These are phyloP conservation scores for Otis tarda DNA, from an alignment of 2,113 vertebrate species.

Conservation along the genomic window DNA sequence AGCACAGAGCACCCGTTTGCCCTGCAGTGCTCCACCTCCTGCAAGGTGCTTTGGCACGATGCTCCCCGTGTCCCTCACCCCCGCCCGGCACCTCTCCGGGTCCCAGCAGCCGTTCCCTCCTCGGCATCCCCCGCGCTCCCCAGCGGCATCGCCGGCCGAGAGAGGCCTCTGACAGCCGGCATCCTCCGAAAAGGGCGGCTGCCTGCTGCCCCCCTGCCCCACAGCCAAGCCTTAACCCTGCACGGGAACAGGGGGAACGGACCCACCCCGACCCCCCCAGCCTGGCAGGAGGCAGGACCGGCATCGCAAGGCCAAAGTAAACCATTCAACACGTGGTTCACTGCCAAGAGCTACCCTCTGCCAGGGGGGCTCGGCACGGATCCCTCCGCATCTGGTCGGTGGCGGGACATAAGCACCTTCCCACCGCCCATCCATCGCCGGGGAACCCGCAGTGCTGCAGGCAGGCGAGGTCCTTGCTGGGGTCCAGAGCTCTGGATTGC, in stretches of 20 bases:
- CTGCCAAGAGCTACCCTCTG: not conserved
- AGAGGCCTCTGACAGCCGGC: not conserved
- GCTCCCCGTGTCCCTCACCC: not conserved
- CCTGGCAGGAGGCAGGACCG: not conserved
- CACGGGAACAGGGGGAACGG: not conserved
- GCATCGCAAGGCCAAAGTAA: not conserved
- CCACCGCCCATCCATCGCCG: not conserved
- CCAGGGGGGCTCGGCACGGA: fast-evolving
- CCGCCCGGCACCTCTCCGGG: not conserved
- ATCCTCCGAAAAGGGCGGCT: not conserved
- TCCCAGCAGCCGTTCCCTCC: not conserved
- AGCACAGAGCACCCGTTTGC: not conserved
- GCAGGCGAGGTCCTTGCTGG: not conserved
- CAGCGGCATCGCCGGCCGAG: not conserved
- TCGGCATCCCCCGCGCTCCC: not conserved
- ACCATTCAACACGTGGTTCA: fast-evolving
- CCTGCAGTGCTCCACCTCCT: not conserved
- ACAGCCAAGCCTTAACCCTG: not conserved
- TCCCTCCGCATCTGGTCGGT: fast-evolving
- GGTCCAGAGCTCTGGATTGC: not conserved
- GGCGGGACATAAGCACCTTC: not conserved
- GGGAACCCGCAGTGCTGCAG: fast-evolving
- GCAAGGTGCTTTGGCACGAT: not conserved
- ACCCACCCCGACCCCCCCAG: not conserved
- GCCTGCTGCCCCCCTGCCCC: not conserved